phyloP scores from a whole-genome alignment of 2,888 invertebrate species.

The Amphipoea lucens region DNA sequence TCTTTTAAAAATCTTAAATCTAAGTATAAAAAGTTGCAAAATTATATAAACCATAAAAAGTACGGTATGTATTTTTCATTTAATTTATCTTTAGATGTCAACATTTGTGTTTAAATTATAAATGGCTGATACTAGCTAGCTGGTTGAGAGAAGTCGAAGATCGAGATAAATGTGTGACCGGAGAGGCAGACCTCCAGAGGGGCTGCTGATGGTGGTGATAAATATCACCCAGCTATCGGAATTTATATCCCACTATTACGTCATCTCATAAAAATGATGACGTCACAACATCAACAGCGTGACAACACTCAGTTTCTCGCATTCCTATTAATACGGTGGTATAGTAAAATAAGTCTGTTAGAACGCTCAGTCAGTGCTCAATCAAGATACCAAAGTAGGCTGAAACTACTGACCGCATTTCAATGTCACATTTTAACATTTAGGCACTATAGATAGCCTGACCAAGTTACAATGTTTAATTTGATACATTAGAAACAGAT shows the following conservation, averaged over 20 bases:
- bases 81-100: neutral
- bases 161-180: neutral
- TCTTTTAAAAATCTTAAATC: slow-evolving; percentile 43
- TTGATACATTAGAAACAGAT: neutral
- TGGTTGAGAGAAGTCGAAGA: neutral
- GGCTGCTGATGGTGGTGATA: neutral
- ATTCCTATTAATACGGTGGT: neutral
- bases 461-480: slow-evolving; percentile 35
- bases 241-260: neutral
- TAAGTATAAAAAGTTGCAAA: slow-evolving; percentile 50
- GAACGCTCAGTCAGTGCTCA: slow-evolving; percentile 21
- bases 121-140: neutral
- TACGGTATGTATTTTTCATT: slow-evolving; percentile 38
- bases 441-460: slow-evolving; percentile 24
- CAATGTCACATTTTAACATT: slow-evolving; percentile 18
- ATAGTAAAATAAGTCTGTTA: slow-evolving; percentile 18
- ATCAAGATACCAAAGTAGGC: slow-evolving; percentile 35
- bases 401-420: slow-evolving; percentile 42
- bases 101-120: neutral
- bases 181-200: neutral
- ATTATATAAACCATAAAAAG: slow-evolving; percentile 51
- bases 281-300: slow-evolving; percentile 15
- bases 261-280: slow-evolving; percentile 12
- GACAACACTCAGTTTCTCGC: slow-evolving; percentile 4
- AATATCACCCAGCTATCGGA: neutral